These are phyloP conservation scores for Drosophila picticornis DNA, from an alignment of 2,888 invertebrate species.

Conservation along the genomic window DNA sequence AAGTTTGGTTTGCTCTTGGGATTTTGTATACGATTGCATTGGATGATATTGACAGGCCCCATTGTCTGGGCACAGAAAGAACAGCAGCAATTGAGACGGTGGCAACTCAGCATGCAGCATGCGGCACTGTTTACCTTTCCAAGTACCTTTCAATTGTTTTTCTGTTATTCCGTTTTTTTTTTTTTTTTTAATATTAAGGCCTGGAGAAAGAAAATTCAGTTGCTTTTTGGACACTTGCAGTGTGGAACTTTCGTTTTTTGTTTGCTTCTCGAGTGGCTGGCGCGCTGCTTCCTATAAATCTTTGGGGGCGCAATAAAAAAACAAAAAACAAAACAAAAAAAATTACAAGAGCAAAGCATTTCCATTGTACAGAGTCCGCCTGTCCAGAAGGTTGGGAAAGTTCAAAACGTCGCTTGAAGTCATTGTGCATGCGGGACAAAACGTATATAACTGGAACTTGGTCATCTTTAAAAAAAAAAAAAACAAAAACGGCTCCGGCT, in stretches of 20 bases:
- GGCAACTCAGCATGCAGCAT: slow-evolving; percentile 26
- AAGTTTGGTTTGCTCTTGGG: slow-evolving; percentile 14
- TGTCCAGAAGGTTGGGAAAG: slow-evolving; percentile 69
- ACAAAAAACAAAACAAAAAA: slow-evolving; percentile 33
- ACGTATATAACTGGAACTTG: slow-evolving; percentile 47
- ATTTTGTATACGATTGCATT: slow-evolving; percentile 52
- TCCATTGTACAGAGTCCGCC: slow-evolving; percentile 59
- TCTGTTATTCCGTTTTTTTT: slow-evolving; percentile 16
- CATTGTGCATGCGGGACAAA: slow-evolving; percentile 67
- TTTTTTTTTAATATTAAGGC: slow-evolving; percentile 38
- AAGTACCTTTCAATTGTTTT: slow-evolving; percentile 75
- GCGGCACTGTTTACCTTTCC: slow-evolving; percentile 52
- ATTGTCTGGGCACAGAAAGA: slow-evolving; percentile 39
- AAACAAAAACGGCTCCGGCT: background rate
- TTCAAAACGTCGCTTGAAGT: slow-evolving; percentile 56
- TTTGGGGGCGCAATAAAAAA: slow-evolving; percentile 57
- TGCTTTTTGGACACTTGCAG: slow-evolving; percentile 54
- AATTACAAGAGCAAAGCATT: slow-evolving; percentile 60
- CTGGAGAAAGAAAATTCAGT: slow-evolving; percentile 54
- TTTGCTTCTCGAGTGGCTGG: slow-evolving; percentile 60
- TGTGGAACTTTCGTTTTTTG: slow-evolving; percentile 76
- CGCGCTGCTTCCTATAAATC: slow-evolving; percentile 73
- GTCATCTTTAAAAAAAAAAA: slow-evolving; percentile 48
- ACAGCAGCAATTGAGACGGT: slow-evolving; percentile 48
- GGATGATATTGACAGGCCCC: slow-evolving; percentile 49